Evolutionary conservation across 2,888 invertebrate species (phyloP).

Genomic region (Agrochola lota): DNA sequence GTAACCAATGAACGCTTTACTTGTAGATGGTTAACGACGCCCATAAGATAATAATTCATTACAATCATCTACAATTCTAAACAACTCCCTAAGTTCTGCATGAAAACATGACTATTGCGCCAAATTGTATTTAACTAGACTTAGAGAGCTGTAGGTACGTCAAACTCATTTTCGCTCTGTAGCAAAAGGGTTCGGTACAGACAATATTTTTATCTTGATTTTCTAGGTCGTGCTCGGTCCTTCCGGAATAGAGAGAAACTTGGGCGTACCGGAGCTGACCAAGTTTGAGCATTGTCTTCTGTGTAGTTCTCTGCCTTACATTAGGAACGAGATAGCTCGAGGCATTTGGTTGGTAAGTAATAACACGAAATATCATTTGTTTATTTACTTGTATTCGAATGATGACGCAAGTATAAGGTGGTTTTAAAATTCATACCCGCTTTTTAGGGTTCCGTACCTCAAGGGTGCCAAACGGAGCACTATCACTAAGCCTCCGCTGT

Average conservation of each 20-base stretch:
- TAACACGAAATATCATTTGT: not conserved
- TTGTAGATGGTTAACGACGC: too few species aligned
- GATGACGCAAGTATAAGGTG: not conserved
- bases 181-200: not conserved
- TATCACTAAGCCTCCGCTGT: too few species aligned
- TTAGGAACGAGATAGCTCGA: slow-evolving; percentile 84
- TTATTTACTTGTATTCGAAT: not conserved
- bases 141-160: too few species aligned
- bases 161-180: too few species aligned
- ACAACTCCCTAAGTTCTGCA: not conserved
- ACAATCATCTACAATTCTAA: not conserved
- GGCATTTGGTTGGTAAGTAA: slow-evolving; percentile 84
- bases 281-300: slow-evolving; percentile 87
- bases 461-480: too few species aligned
- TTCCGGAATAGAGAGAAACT: slow-evolving; percentile 82
- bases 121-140: not conserved
- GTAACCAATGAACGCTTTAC: too few species aligned
- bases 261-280: slow-evolving; percentile 84
- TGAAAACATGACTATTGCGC: not conserved
- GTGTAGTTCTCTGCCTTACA: slow-evolving; percentile 80
- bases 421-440: not conserved
- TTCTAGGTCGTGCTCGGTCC: slow-evolving; percentile 81
- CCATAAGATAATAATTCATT: not conserved
- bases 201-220: not conserved
- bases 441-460: too few species aligned